These are phyloP conservation scores for Leptarthrus brevirostris DNA, from an alignment of 2,888 invertebrate species.

Conservation along the genomic window DNA sequence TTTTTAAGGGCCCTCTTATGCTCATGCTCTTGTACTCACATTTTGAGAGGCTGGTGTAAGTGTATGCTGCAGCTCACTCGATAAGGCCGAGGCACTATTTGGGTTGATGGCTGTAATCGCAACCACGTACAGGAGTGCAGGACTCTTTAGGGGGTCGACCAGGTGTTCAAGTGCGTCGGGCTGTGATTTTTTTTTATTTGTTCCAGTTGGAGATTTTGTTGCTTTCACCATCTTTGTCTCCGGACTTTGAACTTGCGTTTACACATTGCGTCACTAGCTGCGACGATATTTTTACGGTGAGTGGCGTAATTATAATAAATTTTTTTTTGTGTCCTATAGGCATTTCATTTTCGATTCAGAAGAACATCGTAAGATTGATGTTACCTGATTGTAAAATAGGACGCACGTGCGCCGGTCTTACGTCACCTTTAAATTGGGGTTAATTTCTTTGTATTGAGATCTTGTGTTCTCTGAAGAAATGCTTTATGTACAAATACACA, in stretches of 20 bases:
- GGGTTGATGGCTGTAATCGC: slow-evolving; percentile 39
- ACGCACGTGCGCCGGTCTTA: slow-evolving; percentile 42
- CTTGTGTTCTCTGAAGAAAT: too few species aligned
- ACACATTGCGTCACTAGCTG: slow-evolving; percentile 37
- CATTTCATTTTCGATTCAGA: too few species aligned
- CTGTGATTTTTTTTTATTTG: slow-evolving; percentile 45
- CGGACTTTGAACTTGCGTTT: slow-evolving; percentile 48
- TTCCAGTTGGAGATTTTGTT: slow-evolving; percentile 18
- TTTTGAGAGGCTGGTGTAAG: not conserved
- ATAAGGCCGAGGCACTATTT: slow-evolving; percentile 7
- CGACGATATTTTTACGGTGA: slow-evolving; percentile 37
- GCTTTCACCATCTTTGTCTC: slow-evolving; percentile 31
- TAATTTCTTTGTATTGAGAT: slow-evolving; percentile 7
- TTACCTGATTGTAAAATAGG: slow-evolving; percentile 8
- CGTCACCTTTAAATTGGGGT: slow-evolving; percentile 29
- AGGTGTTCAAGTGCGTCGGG: slow-evolving; percentile 58
- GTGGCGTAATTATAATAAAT: slow-evolving; percentile 35
- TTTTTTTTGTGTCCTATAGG: not conserved
- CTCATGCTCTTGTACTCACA: slow-evolving; percentile 35
- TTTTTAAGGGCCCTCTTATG: slow-evolving; percentile 26
- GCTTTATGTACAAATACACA: too few species aligned
- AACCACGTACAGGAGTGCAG: too few species aligned
- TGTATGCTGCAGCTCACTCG: slow-evolving; percentile 17
- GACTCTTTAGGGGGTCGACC: slow-evolving; percentile 56
- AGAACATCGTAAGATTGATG: too few species aligned